Conservation (phyloP, 2,797 vertebrate genomes). For the Peromyscus eremicus region DNA sequence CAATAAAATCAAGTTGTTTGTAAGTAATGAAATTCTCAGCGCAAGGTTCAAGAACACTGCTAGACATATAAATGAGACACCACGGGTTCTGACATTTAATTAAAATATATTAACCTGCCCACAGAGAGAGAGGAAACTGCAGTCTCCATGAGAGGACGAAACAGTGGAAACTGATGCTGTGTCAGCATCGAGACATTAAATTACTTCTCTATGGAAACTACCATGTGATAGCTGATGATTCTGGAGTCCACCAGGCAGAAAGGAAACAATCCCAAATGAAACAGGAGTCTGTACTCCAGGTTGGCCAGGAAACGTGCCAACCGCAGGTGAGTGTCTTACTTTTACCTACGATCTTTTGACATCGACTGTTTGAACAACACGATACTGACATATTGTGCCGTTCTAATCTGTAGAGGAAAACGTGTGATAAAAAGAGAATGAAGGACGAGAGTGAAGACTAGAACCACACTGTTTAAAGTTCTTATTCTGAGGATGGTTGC, state of each 20-base stretch:
- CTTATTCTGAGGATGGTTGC: neutral
- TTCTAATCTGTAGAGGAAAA: neutral
- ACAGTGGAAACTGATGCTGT: neutral
- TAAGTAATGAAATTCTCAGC: neutral
- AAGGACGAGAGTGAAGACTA: neutral
- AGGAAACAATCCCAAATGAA: neutral
- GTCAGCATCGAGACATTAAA: neutral
- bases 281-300: no score
- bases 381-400: neutral
- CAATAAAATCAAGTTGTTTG: neutral
- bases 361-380: neutral
- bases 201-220: neutral
- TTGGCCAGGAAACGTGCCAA: neutral
- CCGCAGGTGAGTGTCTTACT: neutral
- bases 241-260: neutral
- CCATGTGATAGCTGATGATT: no score
- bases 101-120: neutral
- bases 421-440: neutral
- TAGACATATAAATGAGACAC: neutral
- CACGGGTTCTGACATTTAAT: neutral
- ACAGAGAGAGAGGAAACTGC: neutral
- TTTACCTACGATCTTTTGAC: neutral
- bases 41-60: neutral
- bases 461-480: neutral
- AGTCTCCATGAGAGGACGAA: neutral